These are phyloP conservation scores for Peromyscus californicus DNA, from an alignment of 2,113 vertebrate species.

Conservation along the genomic window DNA sequence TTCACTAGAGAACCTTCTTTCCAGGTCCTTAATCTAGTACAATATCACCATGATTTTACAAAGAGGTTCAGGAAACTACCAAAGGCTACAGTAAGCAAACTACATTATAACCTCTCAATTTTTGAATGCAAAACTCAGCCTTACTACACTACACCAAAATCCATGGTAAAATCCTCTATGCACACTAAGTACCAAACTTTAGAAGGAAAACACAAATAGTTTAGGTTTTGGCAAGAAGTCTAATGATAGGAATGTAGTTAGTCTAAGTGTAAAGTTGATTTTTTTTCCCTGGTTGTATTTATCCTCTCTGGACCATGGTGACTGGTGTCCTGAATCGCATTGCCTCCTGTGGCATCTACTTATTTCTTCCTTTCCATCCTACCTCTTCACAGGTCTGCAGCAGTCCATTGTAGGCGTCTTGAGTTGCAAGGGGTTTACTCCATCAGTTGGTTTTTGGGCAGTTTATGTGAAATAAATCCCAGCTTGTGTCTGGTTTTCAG, in stretches of 20 bases:
- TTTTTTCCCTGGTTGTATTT: background rate
- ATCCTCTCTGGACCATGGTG: background rate
- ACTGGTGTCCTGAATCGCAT: background rate
- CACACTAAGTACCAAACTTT: background rate
- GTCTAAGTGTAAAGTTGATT: background rate
- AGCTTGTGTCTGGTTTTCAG: background rate
- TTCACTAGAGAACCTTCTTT: background rate
- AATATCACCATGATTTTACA: background rate
- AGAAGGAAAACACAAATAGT: conserved; percentile 8
- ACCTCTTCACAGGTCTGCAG: background rate
- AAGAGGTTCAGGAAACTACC: background rate
- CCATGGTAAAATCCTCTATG: background rate
- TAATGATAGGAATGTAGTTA: background rate
- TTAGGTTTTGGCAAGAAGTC: conserved; percentile 25
- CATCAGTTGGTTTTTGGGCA: background rate
- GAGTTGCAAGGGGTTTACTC: background rate
- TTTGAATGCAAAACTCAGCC: background rate
- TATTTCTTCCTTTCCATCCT: background rate
- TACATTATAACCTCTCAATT: background rate
- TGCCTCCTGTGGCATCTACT: background rate
- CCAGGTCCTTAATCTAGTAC: background rate
- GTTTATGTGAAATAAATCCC: background rate
- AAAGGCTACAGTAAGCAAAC: background rate
- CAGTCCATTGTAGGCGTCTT: background rate
- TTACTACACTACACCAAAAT: background rate